Evolutionary conservation across 2,797 vertebrate genomes (phyloP).

Genomic region (Pangasius mekongensis): DNA sequence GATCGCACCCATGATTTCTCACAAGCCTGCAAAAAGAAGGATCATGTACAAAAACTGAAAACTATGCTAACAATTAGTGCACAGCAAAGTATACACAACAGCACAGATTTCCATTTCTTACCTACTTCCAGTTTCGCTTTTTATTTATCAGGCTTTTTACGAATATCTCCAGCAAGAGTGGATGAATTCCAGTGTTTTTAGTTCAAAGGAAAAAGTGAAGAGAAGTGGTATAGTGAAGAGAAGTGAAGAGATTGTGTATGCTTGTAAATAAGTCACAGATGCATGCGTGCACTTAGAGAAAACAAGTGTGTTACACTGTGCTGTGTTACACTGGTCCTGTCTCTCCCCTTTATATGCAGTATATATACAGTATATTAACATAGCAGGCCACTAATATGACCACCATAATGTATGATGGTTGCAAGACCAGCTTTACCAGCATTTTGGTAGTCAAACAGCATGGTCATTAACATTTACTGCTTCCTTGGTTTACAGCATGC

Average conservation of each 20-base stretch:
- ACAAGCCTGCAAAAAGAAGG: background rate
- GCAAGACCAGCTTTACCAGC: background rate
- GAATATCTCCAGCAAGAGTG: background rate
- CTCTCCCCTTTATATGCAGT: background rate
- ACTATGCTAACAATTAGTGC: background rate
- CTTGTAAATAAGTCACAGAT: background rate
- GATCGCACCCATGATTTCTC: background rate
- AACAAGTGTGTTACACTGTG: background rate
- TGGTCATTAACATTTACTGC: background rate
- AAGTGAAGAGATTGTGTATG: background rate
- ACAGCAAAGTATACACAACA: background rate
- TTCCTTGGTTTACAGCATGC: background rate
- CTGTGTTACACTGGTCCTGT: background rate
- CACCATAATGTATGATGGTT: background rate
- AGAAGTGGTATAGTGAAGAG: background rate
- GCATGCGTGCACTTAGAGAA: too few species aligned
- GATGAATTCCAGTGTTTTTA: background rate
- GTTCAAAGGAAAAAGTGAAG: background rate
- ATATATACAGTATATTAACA: background rate
- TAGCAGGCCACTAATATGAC: background rate
- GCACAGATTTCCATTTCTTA: background rate
- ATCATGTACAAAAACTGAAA: background rate
- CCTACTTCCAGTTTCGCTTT: background rate
- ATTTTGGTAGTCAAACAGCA: background rate
- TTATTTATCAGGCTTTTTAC: background rate